These are phyloP conservation scores for Campylorhamphus procurvoides DNA, from an alignment of 2,113 vertebrate species.

Conservation along the genomic window DNA sequence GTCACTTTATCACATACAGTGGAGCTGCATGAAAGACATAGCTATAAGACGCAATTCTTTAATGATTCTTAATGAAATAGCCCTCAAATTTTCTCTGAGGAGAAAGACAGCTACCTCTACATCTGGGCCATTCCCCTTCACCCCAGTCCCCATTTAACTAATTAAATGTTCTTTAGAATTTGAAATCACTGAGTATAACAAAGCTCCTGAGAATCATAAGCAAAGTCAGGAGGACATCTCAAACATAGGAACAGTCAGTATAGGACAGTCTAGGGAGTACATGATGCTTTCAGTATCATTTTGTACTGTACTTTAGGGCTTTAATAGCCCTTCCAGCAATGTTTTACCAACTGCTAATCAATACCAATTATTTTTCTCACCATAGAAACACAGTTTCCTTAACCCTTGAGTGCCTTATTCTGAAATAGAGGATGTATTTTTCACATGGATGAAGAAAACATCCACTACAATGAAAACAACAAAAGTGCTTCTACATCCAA, in stretches of 20 bases:
- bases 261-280: conserved; percentile 55
- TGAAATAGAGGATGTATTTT: background rate
- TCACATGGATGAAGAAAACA: background rate
- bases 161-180: conserved; percentile 62
- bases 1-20: background rate
- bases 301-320: conserved; percentile 64
- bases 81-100: conserved; percentile 24
- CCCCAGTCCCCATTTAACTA: conserved; percentile 55
- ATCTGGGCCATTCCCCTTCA: conserved; percentile 44
- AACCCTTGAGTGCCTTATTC: conserved; percentile 45
- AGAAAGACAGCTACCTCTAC: background rate
- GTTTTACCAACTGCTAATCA: conserved; percentile 73
- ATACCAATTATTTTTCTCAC: conserved; percentile 78
- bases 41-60: background rate
- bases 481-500: background rate
- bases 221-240: conserved; percentile 68
- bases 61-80: conserved; percentile 28
- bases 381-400: conserved; percentile 52
- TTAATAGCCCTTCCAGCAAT: conserved; percentile 71
- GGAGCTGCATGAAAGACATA: background rate
- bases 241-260: conserved; percentile 42
- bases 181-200: conserved; percentile 58
- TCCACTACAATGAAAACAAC: background rate
- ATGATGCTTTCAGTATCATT: conserved; percentile 61
- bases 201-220: conserved; percentile 68